Evolutionary conservation across 2,888 invertebrate species (phyloP), one percentile per base, ranked within the genome.

Genomic region (Panopea generosa): DNA sequence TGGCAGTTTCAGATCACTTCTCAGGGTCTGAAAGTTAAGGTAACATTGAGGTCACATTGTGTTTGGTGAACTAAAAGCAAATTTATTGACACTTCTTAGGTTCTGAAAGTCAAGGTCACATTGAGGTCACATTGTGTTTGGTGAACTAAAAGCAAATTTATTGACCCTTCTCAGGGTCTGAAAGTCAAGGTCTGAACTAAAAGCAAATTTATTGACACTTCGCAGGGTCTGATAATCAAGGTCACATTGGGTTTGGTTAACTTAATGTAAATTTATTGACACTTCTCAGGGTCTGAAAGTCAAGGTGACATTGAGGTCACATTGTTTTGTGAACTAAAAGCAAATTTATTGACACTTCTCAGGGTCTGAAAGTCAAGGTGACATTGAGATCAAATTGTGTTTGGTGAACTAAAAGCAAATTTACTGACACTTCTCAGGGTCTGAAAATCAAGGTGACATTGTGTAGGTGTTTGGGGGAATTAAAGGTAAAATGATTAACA

Each of bases 1-100:
- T 0, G 90, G 89, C 3, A 91, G 84, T 18, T 87, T 84, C 47
- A 90, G 75, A 45, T 89, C 87, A 50, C 85, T 84, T 61, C 89
- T 87, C 40, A 91, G 60, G 6, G 86, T 86, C 91, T 91, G 77
- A 59, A 85, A 75, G 27, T 16, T n/a, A 53, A 24, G 7, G n/a
- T 9, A 11, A 53, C 6, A n/a, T n/a, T n/a, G n/a, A n/a, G n/a
- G n/a, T n/a, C n/a, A n/a, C n/a, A n/a, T n/a, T n/a, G n/a, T n/a
- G n/a, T n/a, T n/a, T n/a, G n/a, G n/a, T n/a, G n/a, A n/a, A 47
- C 2, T 67, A 61, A 68, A n/a, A n/a, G 90, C 88, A 3, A 91
- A 84, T 18, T 87, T 84, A 47, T 90, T 74, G 45, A 20, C 50
- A n/a, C 22, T 20, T 14, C 50, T 50, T 50, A 9, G 60, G 6